Conservation (phyloP, 1,140 invertebrate genomes). For the Nasonia longicornis region DNA sequence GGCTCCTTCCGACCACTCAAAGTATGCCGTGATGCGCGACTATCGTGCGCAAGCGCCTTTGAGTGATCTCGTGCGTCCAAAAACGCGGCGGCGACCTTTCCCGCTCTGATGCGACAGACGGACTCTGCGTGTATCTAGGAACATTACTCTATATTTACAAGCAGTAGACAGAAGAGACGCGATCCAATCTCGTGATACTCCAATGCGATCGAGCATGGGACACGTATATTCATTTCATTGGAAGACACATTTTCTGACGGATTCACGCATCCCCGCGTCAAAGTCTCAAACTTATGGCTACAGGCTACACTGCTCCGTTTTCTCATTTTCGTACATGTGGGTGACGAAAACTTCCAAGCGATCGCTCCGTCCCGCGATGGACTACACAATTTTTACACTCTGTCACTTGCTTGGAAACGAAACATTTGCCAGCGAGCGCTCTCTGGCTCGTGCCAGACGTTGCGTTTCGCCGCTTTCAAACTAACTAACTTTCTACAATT, state of each 20-base stretch:
- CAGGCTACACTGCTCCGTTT: conserved; percentile 40
- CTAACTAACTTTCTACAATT: background rate
- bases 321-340: conserved; percentile 60
- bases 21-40: background rate
- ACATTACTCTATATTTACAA: conserved; percentile 64
- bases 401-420: too few species aligned
- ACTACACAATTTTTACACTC: too few species aligned
- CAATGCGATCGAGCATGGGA: too few species aligned
- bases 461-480: background rate
- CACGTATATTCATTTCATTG: conserved; percentile 71
- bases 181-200: background rate
- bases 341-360: conserved; percentile 58
- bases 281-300: conserved; percentile 4
- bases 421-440: too few species aligned
- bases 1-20: conserved; percentile 45
- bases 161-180: conserved; percentile 53
- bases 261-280: conserved; percentile 35
- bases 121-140: conserved; percentile 31
- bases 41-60: too few species aligned
- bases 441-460: background rate
- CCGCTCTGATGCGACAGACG: too few species aligned
- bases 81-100: too few species aligned
- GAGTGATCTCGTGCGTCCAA: too few species aligned
- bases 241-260: conserved; percentile 90
- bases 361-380: background rate